These are phyloP conservation scores for Prostheceraeus crozeri DNA, from an alignment of 2,888 invertebrate genomes.

Conservation along the genomic window DNA sequence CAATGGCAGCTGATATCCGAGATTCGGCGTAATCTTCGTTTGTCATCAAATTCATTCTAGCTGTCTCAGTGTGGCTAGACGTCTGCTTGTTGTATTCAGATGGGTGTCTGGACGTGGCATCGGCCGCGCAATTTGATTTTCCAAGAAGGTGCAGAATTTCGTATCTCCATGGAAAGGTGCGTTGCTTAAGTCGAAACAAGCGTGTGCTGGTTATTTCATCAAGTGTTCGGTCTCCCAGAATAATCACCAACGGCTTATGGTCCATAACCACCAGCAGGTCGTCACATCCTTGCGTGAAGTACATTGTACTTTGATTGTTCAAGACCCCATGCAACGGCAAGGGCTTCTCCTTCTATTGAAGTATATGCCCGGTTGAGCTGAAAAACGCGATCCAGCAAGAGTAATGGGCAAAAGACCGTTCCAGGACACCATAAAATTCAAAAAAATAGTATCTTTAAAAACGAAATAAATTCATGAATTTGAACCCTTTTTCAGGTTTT, in stretches of 20 bases:
- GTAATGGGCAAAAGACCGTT: neutral
- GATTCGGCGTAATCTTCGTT: no score
- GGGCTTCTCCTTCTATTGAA: conserved; percentile 18
- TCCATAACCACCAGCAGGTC: conserved; percentile 1
- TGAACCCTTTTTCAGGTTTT: no score
- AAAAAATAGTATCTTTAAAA: no score
- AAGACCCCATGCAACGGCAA: conserved; percentile 15
- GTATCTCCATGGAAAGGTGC: conserved; percentile 26
- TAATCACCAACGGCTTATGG: conserved; percentile 26
- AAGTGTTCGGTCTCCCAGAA: conserved; percentile 29
- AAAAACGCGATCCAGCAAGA: neutral
- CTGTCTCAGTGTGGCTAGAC: no score
- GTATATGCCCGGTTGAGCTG: neutral
- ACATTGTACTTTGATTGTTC: neutral
- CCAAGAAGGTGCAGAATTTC: conserved; percentile 28
- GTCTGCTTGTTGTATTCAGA: no score
- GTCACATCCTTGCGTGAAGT: conserved; percentile 8
- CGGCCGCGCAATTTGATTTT: conserved; percentile 23
- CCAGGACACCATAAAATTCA: no score
- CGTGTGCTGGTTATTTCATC: conserved; percentile 29
- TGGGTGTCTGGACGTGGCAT: conserved; percentile 29
- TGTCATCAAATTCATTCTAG: no score
- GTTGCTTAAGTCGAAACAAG: conserved; percentile 27
- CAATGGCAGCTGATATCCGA: no score
- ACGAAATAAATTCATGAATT: no score